These are phyloP conservation scores for Epinephelus awoara DNA, from an alignment of 2,797 vertebrate species.

Conservation along the genomic window DNA sequence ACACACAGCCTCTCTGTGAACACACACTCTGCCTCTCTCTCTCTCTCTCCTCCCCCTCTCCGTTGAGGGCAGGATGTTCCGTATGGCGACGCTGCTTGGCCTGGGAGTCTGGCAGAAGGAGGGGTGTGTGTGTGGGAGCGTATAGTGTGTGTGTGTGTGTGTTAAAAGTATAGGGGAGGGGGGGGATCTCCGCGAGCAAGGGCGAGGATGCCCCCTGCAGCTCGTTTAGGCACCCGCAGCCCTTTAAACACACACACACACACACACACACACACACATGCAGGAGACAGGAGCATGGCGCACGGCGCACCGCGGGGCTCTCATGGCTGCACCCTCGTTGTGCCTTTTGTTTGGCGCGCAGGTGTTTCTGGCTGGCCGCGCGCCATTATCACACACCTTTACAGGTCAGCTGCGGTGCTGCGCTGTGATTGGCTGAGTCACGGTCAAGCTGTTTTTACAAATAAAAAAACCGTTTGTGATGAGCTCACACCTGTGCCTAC, in stretches of 20 bases:
- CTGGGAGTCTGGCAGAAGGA: constrained; percentile 78
- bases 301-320: constrained; percentile 5
- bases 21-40: constrained; percentile 26
- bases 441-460: no score
- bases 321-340: constrained; percentile 8
- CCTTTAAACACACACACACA: constrained; percentile 6
- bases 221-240: constrained; percentile 66
- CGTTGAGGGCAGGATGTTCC: constrained; percentile 85
- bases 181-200: constrained; percentile 62
- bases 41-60: constrained; percentile 82
- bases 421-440: constrained; percentile 49
- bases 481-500: constrained; percentile 35
- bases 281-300: background rate
- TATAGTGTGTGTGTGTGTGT: constrained; percentile 15
- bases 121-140: constrained; percentile 25
- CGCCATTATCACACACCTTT: constrained; percentile 38
- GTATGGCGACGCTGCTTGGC: constrained; percentile 81
- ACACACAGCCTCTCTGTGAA: constrained; percentile 40
- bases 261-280: constrained; percentile 3
- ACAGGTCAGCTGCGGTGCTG: background rate
- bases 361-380: constrained; percentile 19
- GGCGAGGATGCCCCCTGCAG: constrained; percentile 88
- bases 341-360: constrained; percentile 22
- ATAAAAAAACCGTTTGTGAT: no score
- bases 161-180: background rate